Percentiles rank a stretch among this genome's conserved stretches.
phyloP scores from a whole-genome alignment of 2,797 vertebrate genomes.

The Acanthurus tractus region DNA sequence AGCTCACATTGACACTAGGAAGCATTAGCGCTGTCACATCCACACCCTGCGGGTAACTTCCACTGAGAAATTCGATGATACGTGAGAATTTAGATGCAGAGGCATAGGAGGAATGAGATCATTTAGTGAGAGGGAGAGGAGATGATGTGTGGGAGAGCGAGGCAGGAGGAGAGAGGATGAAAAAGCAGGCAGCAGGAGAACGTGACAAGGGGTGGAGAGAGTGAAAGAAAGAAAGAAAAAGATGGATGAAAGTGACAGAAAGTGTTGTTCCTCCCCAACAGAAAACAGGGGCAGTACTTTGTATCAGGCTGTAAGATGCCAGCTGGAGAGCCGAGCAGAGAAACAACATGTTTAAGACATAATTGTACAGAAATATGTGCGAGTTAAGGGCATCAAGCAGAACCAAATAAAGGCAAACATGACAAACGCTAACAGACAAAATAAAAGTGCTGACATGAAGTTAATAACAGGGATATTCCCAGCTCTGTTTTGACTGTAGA shows the following conservation, averaged over 20 bases:
- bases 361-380: conserved; percentile 27
- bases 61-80: conserved; percentile 62
- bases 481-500: conserved; percentile 36
- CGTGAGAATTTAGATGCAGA: conserved; percentile 47
- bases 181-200: conserved; percentile 41
- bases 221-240: conserved; percentile 2
- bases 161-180: conserved; percentile 46
- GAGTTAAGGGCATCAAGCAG: conserved; percentile 29
- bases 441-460: conserved; percentile 22
- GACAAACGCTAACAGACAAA: conserved; percentile 20
- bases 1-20: conserved; percentile 51
- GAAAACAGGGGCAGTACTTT: conserved; percentile 32
- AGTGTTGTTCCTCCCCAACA: conserved; percentile 11
- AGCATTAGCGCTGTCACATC: conserved; percentile 59
- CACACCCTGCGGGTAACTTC: conserved; percentile 58
- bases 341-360: conserved; percentile 22
- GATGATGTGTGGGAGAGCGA: conserved; percentile 48
- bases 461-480: conserved; percentile 29
- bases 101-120: conserved; percentile 57
- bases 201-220: conserved; percentile 37
- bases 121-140: conserved; percentile 50
- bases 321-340: conserved; percentile 16
- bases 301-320: conserved; percentile 24
- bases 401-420: conserved; percentile 19
- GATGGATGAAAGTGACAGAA: conserved; percentile 39